Evolutionary conservation across 2,113 vertebrate species (phyloP), one percentile per base, ranked within the genome.

Genomic region (Thymallus thymallus): DNA sequence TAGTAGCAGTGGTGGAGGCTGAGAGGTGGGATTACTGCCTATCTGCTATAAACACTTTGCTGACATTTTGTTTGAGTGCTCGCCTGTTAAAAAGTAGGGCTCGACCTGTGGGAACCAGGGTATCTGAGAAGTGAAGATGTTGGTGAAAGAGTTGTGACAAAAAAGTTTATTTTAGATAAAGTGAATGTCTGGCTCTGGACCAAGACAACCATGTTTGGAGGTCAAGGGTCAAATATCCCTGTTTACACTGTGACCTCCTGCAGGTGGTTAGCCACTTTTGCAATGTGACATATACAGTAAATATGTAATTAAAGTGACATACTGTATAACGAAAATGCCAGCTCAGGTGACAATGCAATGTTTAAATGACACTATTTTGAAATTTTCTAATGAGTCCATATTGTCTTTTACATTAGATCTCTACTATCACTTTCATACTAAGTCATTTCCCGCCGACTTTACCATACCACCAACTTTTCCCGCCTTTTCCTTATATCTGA

Each of bases 21-120:
- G 24, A 55, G 29, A 29, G 46, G 46, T 16, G 16, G 10, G 6
- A 18, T 26, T 6, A 61, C 22, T 61, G 22, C 20, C n/a, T 24
- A 18, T 22, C 10, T 22, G 18, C 66, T 23, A 46, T 29, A 12
- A 16, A 41, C 2, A 9, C 35, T 41, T 41, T 41, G 35, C 35
- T 41, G 35, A 41, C 35, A 41, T 12, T 41, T 41, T 41, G 35
- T 41, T 0, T 46, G n/a, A 23, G 46, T 12, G 22, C n/a, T 51
- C 22, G 23, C 62, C 22, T 30, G 63, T 9, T 26, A 55, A n/a
- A 68, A 29, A 76, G 74, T 41, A 41, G 9, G 35, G 32, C 20
- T 70, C 16, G 75, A 68, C 60, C 64, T 69, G 61, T 45, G 66
- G 69, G 67, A 75, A 68, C 26, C 22, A 0, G 56, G 13, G 69